phyloP scores from a whole-genome alignment of 2,888 invertebrate species.

The Gibbula magus region DNA sequence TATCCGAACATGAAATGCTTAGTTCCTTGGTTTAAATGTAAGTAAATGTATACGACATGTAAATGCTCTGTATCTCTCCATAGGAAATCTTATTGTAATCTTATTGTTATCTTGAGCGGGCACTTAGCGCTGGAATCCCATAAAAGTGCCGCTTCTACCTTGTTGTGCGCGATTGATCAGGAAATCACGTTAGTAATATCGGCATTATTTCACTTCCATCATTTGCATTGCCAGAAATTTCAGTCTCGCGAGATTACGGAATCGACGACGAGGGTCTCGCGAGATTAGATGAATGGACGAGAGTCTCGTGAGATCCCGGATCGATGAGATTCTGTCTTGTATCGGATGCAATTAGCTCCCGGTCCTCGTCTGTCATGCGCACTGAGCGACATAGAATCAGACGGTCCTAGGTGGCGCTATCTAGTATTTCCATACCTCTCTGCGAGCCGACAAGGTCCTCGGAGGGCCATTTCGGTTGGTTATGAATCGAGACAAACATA shows the following conservation, averaged over 20 bases:
- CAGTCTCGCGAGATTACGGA: slow-evolving; percentile 19
- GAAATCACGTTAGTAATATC: slow-evolving; percentile 17
- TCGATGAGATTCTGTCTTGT: slow-evolving; percentile 23
- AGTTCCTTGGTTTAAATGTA: no score
- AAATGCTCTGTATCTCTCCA: no score
- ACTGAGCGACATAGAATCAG: neutral
- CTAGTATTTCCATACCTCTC: slow-evolving; percentile 15
- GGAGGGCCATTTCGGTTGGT: slow-evolving; percentile 4
- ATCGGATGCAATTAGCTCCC: slow-evolving; percentile 17
- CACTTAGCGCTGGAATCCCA: neutral
- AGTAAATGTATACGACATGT: no score
- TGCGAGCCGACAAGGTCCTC: neutral
- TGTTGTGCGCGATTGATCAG: slow-evolving; percentile 3
- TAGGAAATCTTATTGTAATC: neutral
- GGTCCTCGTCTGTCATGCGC: slow-evolving; percentile 6
- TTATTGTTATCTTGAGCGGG: neutral
- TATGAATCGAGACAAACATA: slow-evolving; percentile 26
- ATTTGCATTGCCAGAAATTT: neutral
- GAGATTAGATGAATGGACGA: slow-evolving; percentile 8
- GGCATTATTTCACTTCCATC: slow-evolving; percentile 8
- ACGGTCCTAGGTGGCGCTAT: neutral
- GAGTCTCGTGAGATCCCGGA: slow-evolving; percentile 20
- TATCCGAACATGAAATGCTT: no score
- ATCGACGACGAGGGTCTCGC: slow-evolving; percentile 20
- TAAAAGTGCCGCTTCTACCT: neutral